phyloP scores from a whole-genome alignment of 2,113 vertebrate species.

The Isichthys henryi region DNA sequence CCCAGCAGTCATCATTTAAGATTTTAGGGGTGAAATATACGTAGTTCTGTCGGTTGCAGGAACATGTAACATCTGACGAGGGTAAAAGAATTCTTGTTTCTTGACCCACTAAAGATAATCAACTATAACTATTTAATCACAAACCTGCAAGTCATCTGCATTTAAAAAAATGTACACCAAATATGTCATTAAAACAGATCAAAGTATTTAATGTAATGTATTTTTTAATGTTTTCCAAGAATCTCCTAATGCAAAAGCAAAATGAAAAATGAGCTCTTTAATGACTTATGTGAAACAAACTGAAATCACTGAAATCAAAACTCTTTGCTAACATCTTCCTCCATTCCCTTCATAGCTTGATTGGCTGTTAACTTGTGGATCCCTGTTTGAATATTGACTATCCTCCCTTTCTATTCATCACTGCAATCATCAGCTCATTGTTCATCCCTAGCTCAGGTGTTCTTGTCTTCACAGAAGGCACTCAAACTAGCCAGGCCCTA shows the following conservation, averaged over 20 bases:
- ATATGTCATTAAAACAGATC: not conserved
- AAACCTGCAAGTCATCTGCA: not conserved
- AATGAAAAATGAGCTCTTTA: not conserved
- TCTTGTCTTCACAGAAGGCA: not conserved
- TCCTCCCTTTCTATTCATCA: not conserved
- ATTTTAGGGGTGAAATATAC: not conserved
- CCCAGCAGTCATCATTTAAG: too few relatives aligned
- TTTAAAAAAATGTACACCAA: not conserved
- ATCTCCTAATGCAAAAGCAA: not conserved
- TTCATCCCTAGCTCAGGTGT: not conserved
- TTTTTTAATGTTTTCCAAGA: not conserved
- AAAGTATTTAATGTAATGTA: too few relatives aligned
- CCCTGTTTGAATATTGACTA: not conserved
- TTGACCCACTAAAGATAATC: too few relatives aligned
- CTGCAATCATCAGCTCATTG: not conserved
- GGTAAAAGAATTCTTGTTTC: too few relatives aligned
- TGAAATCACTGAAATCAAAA: too few relatives aligned
- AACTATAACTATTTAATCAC: too few relatives aligned
- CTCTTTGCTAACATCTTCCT: not conserved
- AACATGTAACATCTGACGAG: too few relatives aligned
- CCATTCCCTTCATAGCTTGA: not conserved
- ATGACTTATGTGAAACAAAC: not conserved
- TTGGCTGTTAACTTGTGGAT: not conserved
- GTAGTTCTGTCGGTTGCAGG: too few relatives aligned
- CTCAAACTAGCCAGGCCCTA: not conserved